Conservation (phyloP, 92 coral and sea anemone genomes). For the Porites evermanni region DNA sequence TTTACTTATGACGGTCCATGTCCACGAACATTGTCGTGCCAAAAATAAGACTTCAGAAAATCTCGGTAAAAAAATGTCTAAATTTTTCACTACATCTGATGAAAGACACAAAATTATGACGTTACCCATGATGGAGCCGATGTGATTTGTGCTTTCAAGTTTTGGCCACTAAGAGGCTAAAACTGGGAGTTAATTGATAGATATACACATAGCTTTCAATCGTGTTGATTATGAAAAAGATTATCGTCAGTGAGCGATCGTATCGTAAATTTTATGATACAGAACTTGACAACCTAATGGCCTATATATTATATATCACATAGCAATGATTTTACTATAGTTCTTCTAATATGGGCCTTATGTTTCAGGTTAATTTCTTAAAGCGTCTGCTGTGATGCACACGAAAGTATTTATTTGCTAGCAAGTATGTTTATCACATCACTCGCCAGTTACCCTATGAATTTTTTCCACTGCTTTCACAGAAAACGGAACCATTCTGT, state of each 20-base stretch:
- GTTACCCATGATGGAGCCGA: too few species aligned
- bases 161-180: not conserved
- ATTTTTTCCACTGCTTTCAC: too few species aligned
- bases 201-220: not conserved
- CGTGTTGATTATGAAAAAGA: not conserved
- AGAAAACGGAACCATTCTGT: too few species aligned
- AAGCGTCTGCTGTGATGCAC: not conserved
- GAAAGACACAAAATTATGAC: too few species aligned
- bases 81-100: not conserved
- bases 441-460: too few species aligned
- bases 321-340: not conserved
- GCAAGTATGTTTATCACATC: too few species aligned
- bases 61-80: not conserved
- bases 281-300: not conserved
- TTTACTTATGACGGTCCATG: not conserved
- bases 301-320: not conserved
- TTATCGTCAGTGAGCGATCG: not conserved
- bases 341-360: not conserved
- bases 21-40: not conserved
- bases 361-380: not conserved
- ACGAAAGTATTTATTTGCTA: not conserved
- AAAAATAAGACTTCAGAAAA: not conserved
- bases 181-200: too few species aligned
- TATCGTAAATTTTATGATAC: not conserved
- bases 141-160: not conserved